These are phyloP conservation scores for Phyllotis vaccarum DNA, from an alignment of 2,797 vertebrate species.

Conservation along the genomic window DNA sequence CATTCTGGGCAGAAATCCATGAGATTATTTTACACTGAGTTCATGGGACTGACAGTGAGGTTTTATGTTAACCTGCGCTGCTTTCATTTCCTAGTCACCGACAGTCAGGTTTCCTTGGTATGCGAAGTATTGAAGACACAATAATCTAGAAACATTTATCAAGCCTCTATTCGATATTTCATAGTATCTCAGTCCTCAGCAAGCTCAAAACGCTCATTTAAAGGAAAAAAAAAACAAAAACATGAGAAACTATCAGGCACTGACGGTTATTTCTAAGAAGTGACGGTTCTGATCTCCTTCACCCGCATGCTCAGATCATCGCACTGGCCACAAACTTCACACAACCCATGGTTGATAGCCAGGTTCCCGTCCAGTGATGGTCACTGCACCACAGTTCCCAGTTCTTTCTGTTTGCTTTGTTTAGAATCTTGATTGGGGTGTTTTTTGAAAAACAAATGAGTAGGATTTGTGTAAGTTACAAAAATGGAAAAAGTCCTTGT, in stretches of 20 bases:
- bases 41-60: neutral
- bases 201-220: neutral
- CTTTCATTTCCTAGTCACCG: slow-evolving; percentile 61
- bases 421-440: neutral
- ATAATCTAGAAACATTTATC: slow-evolving; percentile 34
- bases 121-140: neutral
- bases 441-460: neutral
- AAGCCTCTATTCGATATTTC: neutral
- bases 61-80: neutral
- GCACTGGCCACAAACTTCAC: neutral
- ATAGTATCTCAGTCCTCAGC: neutral
- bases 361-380: neutral
- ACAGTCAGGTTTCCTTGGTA: slow-evolving; percentile 50
- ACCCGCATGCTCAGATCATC: neutral
- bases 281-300: neutral
- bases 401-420: neutral
- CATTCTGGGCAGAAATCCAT: neutral
- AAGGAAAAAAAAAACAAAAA: slow-evolving; percentile 45
- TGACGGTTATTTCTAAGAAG: neutral
- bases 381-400: neutral
- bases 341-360: neutral
- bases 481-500: neutral
- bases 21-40: slow-evolving; percentile 18
- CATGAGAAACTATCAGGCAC: neutral
- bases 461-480: neutral